phyloP scores from a whole-genome alignment of 2,113 vertebrate genomes.

The Etheostoma cragini region DNA sequence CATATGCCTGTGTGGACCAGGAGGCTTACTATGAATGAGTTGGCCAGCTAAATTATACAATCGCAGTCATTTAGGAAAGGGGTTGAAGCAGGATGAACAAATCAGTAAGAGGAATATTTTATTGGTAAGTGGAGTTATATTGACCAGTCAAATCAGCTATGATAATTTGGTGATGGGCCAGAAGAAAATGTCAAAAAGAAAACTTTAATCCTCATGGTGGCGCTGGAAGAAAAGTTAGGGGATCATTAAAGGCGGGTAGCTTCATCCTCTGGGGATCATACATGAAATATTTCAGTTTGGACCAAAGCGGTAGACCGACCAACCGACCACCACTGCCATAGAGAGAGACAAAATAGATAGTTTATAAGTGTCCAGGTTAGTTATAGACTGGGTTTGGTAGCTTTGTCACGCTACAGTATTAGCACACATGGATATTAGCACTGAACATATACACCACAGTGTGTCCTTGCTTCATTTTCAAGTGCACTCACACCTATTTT shows the following conservation, averaged over 20 bases:
- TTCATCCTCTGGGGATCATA: too few species aligned
- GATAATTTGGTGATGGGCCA: slow-evolving; percentile 23
- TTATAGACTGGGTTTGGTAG: neutral
- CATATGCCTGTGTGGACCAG: too few species aligned
- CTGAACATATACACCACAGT: slow-evolving; percentile 2
- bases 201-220: too few species aligned
- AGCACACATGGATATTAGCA: neutral
- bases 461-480: slow-evolving; percentile 53
- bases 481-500: slow-evolving; percentile 50
- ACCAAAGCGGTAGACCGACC: neutral
- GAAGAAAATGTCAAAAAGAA: too few species aligned
- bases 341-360: neutral
- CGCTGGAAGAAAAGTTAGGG: too few species aligned
- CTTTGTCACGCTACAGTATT: neutral
- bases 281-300: neutral
- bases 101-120: slow-evolving; percentile 4
- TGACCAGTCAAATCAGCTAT: slow-evolving; percentile 9
- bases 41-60: neutral
- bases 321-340: neutral
- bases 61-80: neutral
- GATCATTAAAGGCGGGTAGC: too few species aligned
- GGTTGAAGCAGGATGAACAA: neutral
- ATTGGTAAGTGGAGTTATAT: slow-evolving; percentile 7
- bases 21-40: neutral
- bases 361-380: neutral